phyloP scores from a whole-genome alignment of 2,113 vertebrate genomes.

The Cheirogaleus medius region DNA sequence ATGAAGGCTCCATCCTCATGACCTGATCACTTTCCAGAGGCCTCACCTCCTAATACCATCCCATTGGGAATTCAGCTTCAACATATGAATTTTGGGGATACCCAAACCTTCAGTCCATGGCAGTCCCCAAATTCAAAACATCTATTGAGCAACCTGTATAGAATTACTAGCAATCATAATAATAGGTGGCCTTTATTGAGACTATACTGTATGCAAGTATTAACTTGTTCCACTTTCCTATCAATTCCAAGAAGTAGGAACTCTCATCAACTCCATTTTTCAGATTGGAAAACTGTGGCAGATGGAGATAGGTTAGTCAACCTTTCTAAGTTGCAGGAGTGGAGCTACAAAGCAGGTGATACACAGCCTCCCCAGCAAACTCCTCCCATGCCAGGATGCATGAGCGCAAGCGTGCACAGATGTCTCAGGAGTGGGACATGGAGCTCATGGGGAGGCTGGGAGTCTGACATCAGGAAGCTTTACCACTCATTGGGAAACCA shows the following conservation, averaged over 20 bases:
- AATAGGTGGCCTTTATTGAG: not conserved
- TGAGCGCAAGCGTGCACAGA: not conserved
- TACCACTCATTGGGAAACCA: not conserved
- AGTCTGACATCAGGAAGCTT: not conserved
- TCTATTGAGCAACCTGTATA: not conserved
- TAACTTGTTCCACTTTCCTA: not conserved
- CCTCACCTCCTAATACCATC: not conserved
- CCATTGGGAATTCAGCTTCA: not conserved
- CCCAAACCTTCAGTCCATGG: not conserved
- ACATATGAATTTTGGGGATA: not conserved
- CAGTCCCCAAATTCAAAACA: not conserved
- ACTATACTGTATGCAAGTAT: not conserved
- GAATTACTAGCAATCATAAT: not conserved
- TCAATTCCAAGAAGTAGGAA: not conserved
- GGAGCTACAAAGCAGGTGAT: not conserved
- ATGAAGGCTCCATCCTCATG: not conserved
- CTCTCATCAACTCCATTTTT: not conserved
- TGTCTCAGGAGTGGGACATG: rapidly evolving
- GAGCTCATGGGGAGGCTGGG: not conserved
- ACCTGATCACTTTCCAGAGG: not conserved
- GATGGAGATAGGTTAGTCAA: not conserved
- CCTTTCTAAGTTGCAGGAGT: not conserved
- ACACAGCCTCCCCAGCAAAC: not conserved
- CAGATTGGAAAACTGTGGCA: not conserved
- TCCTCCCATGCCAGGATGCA: not conserved